phyloP scores from a whole-genome alignment of 2,113 vertebrate species.

The Agapornis roseicollis region DNA sequence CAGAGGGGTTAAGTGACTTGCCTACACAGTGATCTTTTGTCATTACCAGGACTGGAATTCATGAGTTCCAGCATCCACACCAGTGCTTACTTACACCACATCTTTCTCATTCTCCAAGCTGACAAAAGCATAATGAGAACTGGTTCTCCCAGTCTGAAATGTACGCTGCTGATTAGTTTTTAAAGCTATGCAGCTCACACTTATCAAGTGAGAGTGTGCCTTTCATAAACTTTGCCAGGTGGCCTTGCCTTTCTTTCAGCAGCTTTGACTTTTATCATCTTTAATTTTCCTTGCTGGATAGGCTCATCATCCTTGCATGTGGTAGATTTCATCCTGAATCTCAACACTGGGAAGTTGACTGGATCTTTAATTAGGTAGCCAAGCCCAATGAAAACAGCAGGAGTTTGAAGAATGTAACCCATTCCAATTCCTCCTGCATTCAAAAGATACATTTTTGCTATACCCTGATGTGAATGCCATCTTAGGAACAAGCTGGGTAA shows the following conservation, averaged over 20 bases:
- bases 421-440: not conserved
- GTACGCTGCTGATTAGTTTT: not conserved
- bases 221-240: not conserved
- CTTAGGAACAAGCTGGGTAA: not conserved
- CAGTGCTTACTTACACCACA: not conserved
- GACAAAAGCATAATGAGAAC: conserved; percentile 36
- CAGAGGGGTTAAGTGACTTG: conserved; percentile 16
- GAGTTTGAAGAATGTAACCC: not conserved
- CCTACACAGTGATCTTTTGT: conserved; percentile 1
- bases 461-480: not conserved
- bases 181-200: not conserved
- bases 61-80: conserved; percentile 5
- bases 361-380: conserved; percentile 31
- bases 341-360: conserved; percentile 15
- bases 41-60: not conserved
- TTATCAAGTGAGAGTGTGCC: not conserved
- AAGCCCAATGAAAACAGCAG: not conserved
- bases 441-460: not conserved
- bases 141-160: conserved; percentile 17
- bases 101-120: not conserved
- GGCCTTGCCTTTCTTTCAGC: not conserved
- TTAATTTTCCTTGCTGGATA: conserved; percentile 24
- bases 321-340: conserved; percentile 40
- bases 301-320: conserved; percentile 25
- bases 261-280: not conserved